Evolutionary conservation across 1,140 invertebrate genomes (phyloP), one percentile per base, ranked within the genome.

Genomic region (Calliopsis andreniformis): DNA sequence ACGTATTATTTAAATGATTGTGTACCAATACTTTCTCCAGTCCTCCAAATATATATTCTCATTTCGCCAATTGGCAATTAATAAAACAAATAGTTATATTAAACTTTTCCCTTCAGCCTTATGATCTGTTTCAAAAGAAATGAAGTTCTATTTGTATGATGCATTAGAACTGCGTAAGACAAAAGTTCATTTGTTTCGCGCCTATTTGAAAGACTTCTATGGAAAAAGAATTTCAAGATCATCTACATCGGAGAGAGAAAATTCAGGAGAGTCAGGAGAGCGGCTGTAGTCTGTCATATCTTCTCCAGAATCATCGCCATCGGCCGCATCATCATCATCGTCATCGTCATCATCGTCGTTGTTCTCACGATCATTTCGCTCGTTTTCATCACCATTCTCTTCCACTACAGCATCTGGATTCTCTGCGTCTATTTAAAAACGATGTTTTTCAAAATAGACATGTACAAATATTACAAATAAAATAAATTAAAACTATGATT

Each of bases 281-380:
- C 83, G 76, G 75, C 88, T 87, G 20, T 88, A 87, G 39, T 89
- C 90, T 10, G 79, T 84, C 56, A 84, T 86, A 35, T 87, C 86
- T 12, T 87, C 82, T 16, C 87, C 79, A 43, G 90, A 90, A 75
- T 92, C 89, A 3, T 90, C 88, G n/a, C 85, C 89, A 49, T 92
- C 90, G 20, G 83, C 87, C 32, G 86, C 89, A 16, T 90, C 87
- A 14, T 92, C 90, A 12, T 92, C 91, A 16, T 88, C 88, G 25
- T 92, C 91, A 14, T 91, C 90, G 49, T 93, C 92, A 25, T 90
- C 91, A 28, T 88, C 85, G 78, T 93, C 89, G 7, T 92, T 87
- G 78, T 92, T 89, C 14, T 92, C 89, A 1, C 81, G 88, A 25
- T 92, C 90, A 20, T 89, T 87, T n/a, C 91, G 92, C 35, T 91